Evolutionary conservation across 2,888 invertebrate genomes (phyloP), one percentile per base, ranked within the genome.

Genomic region (Cryptosula pallasiana): DNA sequence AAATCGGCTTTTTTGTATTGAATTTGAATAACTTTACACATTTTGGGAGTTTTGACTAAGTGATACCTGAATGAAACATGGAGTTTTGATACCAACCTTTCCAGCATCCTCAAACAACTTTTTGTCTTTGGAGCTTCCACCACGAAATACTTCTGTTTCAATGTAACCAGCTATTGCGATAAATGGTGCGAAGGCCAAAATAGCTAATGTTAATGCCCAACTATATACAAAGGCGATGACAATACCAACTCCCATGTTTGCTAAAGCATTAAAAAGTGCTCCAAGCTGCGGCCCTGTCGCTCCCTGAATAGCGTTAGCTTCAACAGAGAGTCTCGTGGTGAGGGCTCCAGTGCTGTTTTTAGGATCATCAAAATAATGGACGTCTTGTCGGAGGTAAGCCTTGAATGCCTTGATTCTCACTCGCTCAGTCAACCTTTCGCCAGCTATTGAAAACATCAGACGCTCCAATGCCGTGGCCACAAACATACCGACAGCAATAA

Each of bases 371-470:
- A 81, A 85, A 75, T 76, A 85, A n/a, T 78, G 73, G 13, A 85
- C 81, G 35, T 85, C 84, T 83, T 84, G 75, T 75, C 87, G 86
- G 0, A 93, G 80, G 76, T 84, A 78, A 29, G 82, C 78, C 69
- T 76, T 78, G 75, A 85, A 84, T 9, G 78, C 75, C 71, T 76
- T 71, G 20, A 79, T 73, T 58, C 94, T 86, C 1, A 94, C 82
- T 74, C 93, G 87, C 79, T 90, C 88, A 0, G 94, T 94, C 71
- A 94, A 86, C 75, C 88, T 86, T 83, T 93, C 93, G 54, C 94
- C 94, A 36, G 93, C 91, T 35, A 91, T 86, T 0, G 89, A 90
- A 82, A 92, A 93, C 81, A 90, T 87, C 78, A 70, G 70, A 2
- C 45, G 35, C 3, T 34, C 27, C 13, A 36, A 9, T 25, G 45